Evolutionary conservation across 2,797 vertebrate species (phyloP).

Genomic region (Brachymystax lenok): DNA sequence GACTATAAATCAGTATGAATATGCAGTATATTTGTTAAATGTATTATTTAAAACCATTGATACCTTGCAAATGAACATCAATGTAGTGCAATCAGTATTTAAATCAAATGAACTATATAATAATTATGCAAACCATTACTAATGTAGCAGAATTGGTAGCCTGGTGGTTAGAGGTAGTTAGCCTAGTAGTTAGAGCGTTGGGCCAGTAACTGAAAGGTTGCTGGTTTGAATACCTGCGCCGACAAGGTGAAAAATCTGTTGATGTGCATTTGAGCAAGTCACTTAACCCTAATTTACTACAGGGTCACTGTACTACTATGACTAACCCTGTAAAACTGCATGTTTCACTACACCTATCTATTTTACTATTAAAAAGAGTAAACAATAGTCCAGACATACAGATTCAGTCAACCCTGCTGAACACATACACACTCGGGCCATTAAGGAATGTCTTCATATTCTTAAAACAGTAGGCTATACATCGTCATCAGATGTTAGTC

Average conservation of each 20-base stretch:
- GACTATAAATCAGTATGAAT: background rate
- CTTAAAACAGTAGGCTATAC: background rate
- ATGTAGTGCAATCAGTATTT: background rate
- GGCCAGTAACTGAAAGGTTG: too few relatives aligned
- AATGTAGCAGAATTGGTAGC: background rate
- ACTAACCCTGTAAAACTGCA: too few relatives aligned
- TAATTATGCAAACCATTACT: background rate
- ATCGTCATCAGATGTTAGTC: background rate
- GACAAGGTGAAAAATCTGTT: too few relatives aligned
- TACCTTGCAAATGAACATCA: background rate
- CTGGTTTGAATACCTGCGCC: too few relatives aligned
- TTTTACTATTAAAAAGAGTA: background rate
- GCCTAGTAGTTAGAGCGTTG: too few relatives aligned
- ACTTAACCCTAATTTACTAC: too few relatives aligned
- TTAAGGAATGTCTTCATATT: background rate
- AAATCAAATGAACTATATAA: background rate
- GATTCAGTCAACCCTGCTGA: background rate
- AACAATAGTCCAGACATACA: background rate
- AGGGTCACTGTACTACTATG: too few relatives aligned
- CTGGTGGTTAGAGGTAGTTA: too few relatives aligned
- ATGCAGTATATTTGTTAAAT: background rate
- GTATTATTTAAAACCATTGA: background rate
- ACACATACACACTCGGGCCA: background rate
- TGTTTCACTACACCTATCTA: too few relatives aligned
- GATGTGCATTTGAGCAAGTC: too few relatives aligned